These are phyloP conservation scores for Agrochola lota DNA, from an alignment of 2,888 invertebrate genomes.

Conservation along the genomic window DNA sequence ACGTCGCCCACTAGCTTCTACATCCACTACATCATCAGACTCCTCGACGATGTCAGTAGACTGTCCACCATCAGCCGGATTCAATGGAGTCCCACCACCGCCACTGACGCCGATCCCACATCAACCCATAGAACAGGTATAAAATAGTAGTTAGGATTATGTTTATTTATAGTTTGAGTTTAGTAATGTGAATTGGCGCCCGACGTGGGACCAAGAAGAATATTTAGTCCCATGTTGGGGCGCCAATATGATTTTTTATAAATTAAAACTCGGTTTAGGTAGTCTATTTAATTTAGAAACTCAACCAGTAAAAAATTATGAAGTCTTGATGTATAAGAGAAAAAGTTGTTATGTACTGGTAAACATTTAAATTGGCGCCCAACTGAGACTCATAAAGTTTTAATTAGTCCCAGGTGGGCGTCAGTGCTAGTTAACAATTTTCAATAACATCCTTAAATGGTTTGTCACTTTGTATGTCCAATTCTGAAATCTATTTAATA, in stretches of 20 bases:
- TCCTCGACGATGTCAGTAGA: slow-evolving; percentile 91
- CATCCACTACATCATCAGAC: slow-evolving; percentile 92
- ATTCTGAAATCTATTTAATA: no score
- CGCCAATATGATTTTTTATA: not conserved
- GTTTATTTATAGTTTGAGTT: not conserved
- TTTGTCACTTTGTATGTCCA: not conserved
- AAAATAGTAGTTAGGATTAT: not conserved
- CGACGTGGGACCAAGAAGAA: no score
- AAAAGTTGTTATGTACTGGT: no score
- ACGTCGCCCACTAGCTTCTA: slow-evolving; percentile 91
- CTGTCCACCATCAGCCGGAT: slow-evolving; percentile 83
- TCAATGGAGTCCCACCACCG: slow-evolving; percentile 78
- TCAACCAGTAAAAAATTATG: no score
- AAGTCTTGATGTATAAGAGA: no score
- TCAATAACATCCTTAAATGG: not conserved
- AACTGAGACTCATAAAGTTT: not conserved
- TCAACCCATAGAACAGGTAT: slow-evolving; percentile 83
- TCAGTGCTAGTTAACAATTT: not conserved
- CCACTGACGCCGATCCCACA: slow-evolving; percentile 76
- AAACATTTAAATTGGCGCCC: slow-evolving; percentile 12
- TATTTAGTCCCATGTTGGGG: not conserved
- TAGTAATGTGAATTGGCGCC: not conserved
- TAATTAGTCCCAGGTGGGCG: not conserved
- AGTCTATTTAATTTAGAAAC: no score
- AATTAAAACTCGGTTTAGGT: not conserved